Evolutionary conservation across 2,797 vertebrate species (phyloP).

Genomic region (Aratinga solstitialis): DNA sequence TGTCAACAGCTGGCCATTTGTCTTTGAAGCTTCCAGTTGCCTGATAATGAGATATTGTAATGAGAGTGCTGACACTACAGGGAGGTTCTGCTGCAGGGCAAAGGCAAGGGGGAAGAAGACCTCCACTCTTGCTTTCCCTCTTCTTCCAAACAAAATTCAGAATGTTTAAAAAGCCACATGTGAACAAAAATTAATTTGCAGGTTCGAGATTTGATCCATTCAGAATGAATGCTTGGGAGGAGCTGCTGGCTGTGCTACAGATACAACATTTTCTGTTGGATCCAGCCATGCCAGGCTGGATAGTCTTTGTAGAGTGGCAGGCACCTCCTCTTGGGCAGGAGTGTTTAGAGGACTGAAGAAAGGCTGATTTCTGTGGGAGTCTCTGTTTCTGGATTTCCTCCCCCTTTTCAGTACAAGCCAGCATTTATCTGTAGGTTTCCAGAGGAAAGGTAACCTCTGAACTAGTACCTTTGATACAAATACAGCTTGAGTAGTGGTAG

Average conservation of each 20-base stretch:
- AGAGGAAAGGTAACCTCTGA: background rate
- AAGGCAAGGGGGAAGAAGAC: background rate
- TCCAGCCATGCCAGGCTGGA: background rate
- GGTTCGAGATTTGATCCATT: background rate
- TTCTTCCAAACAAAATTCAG: background rate
- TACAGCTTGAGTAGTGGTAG: background rate
- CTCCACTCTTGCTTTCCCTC: background rate
- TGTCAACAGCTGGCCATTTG: background rate
- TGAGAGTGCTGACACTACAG: background rate
- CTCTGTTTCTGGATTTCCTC: background rate
- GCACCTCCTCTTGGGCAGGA: background rate
- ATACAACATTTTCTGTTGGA: background rate
- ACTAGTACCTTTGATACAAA: background rate
- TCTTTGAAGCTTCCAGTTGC: constrained; percentile 6
- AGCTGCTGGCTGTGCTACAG: background rate
- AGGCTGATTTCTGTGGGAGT: background rate
- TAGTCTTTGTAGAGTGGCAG: background rate
- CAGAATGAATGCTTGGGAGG: background rate
- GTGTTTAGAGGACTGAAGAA: background rate
- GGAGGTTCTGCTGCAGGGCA: background rate
- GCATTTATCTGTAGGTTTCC: background rate
- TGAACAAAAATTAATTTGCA: background rate
- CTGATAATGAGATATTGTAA: background rate
- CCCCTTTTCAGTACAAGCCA: background rate
- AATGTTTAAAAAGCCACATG: background rate